Evolutionary conservation across 2,113 vertebrate species (phyloP).

Genomic region (Albula goreensis): DNA sequence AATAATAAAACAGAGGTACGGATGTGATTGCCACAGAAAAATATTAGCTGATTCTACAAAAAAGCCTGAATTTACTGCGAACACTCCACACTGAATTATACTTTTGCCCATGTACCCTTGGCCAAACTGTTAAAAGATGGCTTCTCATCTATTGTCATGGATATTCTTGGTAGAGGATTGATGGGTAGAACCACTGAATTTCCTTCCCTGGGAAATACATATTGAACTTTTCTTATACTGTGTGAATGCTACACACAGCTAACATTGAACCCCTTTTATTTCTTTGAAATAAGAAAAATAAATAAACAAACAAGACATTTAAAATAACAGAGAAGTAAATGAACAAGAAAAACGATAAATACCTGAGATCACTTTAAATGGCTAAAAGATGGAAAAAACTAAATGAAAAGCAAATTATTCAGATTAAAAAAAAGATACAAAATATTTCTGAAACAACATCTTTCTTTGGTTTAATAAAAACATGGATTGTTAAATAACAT

Average conservation of each 20-base stretch:
- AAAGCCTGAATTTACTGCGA: too few species aligned
- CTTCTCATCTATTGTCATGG: neutral
- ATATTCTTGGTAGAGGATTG: neutral
- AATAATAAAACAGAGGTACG: too few species aligned
- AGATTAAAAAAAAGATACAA: neutral
- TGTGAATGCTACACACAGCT: neutral
- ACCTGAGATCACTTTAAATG: constrained; percentile 9
- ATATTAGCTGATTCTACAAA: too few species aligned
- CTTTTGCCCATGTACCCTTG: too few species aligned
- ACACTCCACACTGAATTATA: too few species aligned
- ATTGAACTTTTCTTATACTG: neutral
- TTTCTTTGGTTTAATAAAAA: constrained; percentile 32
- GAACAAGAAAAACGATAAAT: neutral
- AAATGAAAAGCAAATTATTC: neutral
- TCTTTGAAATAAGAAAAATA: neutral
- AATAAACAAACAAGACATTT: neutral
- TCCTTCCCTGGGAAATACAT: neutral
- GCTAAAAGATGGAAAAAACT: neutral
- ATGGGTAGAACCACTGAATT: neutral
- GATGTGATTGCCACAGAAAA: too few species aligned
- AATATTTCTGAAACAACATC: neutral
- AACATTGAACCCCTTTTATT: neutral
- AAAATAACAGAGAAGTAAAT: neutral
- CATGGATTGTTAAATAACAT: neutral
- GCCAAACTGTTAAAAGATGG: neutral